Evolutionary conservation across 2,888 invertebrate genomes (phyloP).

Genomic region (Arctia plantaginis): DNA sequence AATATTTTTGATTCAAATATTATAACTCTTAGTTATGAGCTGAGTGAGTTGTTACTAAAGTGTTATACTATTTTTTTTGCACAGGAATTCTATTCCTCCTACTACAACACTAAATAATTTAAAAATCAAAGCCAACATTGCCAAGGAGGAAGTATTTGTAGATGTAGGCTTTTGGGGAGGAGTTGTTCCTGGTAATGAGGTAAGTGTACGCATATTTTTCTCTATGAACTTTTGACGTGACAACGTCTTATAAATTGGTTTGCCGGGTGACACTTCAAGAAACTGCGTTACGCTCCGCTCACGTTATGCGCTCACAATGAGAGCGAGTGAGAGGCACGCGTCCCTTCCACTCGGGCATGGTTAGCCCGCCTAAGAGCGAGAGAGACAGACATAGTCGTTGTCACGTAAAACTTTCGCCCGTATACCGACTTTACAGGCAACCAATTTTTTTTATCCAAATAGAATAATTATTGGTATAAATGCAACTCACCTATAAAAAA

Average conservation of each 20-base stretch:
- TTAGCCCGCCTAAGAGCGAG: too few relatives aligned
- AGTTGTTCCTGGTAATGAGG: constrained; percentile 88
- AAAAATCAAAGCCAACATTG: constrained; percentile 85
- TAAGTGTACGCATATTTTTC: constrained; percentile 52
- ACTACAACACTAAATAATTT: constrained; percentile 88
- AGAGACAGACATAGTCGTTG: too few relatives aligned
- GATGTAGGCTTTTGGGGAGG: constrained; percentile 93
- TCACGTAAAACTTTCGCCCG: too few relatives aligned
- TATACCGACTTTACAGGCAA: too few relatives aligned
- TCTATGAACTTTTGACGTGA: neutral
- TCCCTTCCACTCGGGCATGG: too few relatives aligned
- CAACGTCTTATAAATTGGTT: too few relatives aligned
- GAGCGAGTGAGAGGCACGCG: too few relatives aligned
- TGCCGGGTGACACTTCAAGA: too few relatives aligned
- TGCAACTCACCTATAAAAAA: too few relatives aligned
- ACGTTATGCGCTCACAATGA: too few relatives aligned
- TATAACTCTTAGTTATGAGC: neutral
- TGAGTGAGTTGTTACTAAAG: neutral
- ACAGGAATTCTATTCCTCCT: constrained; percentile 90
- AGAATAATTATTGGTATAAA: neutral
- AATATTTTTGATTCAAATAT: too few relatives aligned
- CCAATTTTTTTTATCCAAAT: neutral
- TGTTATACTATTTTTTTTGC: constrained; percentile 7
- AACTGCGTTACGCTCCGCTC: too few relatives aligned
- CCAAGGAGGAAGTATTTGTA: constrained; percentile 87